phyloP scores from a whole-genome alignment of 2,888 invertebrate species.

The Melinaea menophilus region DNA sequence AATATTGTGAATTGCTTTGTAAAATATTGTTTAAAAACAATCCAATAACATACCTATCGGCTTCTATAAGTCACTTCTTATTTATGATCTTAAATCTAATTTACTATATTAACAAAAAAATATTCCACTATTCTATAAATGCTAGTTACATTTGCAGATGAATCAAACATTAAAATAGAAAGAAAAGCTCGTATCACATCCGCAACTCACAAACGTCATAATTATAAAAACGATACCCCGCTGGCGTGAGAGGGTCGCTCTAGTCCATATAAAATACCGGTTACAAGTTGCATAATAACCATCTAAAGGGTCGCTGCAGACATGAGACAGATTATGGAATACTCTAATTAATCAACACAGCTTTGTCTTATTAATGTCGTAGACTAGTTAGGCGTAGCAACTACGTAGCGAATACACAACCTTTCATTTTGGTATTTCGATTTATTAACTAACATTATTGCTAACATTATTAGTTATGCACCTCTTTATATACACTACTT shows the following conservation, averaged over 20 bases:
- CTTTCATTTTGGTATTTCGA: neutral
- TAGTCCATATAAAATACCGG: slow-evolving; percentile 25
- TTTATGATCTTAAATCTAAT: no score
- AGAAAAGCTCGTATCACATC: slow-evolving; percentile 15
- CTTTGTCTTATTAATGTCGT: no score
- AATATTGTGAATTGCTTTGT: neutral
- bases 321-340: neutral
- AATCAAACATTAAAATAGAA: slow-evolving; percentile 23
- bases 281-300: slow-evolving; percentile 28
- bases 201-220: slow-evolving; percentile 30
- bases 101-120: no score
- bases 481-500: no score
- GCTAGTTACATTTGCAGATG: neutral
- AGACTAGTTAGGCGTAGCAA: neutral
- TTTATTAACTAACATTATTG: neutral
- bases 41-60: neutral
- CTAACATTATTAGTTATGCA: no score
- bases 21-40: neutral
- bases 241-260: slow-evolving; percentile 26
- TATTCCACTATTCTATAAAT: neutral
- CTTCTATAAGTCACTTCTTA: neutral
- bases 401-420: neutral
- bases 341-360: no score
- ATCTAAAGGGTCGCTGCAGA: slow-evolving; percentile 11
- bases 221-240: slow-evolving; percentile 32